Conservation (phyloP, 2,113 vertebrate genomes). For the Corynorhinus townsendii region DNA sequence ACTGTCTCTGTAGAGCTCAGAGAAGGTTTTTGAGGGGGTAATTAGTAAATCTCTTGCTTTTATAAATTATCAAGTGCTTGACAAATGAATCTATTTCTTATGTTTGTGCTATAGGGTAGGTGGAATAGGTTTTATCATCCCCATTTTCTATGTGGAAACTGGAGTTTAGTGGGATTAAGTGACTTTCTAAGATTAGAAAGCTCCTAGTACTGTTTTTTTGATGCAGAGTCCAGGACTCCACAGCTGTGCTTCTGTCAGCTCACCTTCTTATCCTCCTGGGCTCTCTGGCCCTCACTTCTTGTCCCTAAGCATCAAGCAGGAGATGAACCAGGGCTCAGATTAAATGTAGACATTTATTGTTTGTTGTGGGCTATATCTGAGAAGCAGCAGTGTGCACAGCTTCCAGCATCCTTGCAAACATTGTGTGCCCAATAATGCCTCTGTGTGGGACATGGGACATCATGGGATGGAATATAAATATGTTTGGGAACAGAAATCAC, state of each 20-base stretch:
- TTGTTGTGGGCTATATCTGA: neutral
- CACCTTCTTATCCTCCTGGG: neutral
- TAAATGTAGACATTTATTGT: neutral
- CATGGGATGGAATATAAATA: neutral
- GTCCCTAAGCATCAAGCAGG: neutral
- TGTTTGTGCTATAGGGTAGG: neutral
- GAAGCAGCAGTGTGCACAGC: neutral
- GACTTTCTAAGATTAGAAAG: neutral
- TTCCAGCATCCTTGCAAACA: neutral
- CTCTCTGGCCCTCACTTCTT: neutral
- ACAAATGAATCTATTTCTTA: neutral
- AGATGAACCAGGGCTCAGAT: neutral
- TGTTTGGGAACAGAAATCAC: neutral
- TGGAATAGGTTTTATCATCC: neutral
- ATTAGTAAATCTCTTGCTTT: slow-evolving; percentile 9
- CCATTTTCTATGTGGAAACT: neutral
- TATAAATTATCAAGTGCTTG: neutral
- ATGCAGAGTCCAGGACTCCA: neutral
- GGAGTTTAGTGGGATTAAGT: neutral
- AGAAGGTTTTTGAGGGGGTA: neutral
- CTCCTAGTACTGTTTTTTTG: neutral
- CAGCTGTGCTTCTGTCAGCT: neutral
- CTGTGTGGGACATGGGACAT: neutral
- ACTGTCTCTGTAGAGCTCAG: neutral
- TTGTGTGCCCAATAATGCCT: neutral